These are phyloP conservation scores for Drosophila helvetica DNA, from an alignment of 2,888 invertebrate species.

Conservation along the genomic window DNA sequence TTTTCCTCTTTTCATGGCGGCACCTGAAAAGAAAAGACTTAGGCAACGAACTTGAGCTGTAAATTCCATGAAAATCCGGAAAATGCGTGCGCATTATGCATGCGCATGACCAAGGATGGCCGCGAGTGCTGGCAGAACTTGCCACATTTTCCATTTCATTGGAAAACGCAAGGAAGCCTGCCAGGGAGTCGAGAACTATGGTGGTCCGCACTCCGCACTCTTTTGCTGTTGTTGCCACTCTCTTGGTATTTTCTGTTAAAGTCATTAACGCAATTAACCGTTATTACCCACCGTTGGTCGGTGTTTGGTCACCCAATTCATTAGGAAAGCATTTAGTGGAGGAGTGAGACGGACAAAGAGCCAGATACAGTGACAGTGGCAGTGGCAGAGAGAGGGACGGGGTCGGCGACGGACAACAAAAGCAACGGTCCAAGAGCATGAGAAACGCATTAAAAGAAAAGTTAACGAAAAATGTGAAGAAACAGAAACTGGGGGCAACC, in stretches of 20 bases:
- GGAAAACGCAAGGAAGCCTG: constrained; percentile 45
- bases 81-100: constrained; percentile 38
- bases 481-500: constrained; percentile 27
- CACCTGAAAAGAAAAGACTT: constrained; percentile 12
- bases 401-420: constrained; percentile 33
- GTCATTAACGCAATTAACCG: constrained; percentile 82
- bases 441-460: constrained; percentile 76
- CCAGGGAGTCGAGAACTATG: constrained; percentile 6
- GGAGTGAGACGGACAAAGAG: constrained; percentile 36
- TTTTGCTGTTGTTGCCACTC: constrained; percentile 50
- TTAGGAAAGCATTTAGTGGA: constrained; percentile 77
- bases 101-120: constrained; percentile 20
- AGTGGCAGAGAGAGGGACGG: too few species aligned
- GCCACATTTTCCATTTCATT: constrained; percentile 57
- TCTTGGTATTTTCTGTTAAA: constrained; percentile 80
- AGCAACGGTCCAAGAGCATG: constrained; percentile 76
- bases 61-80: constrained; percentile 26
- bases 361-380: constrained; percentile 17
- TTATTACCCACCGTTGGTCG: constrained; percentile 73
- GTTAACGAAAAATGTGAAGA: constrained; percentile 47
- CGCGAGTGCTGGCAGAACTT: constrained; percentile 40
- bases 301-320: constrained; percentile 77
- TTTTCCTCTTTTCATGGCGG: not conserved
- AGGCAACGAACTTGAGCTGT: constrained; percentile 51
- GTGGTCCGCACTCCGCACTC: constrained; percentile 11